phyloP scores from a whole-genome alignment of 2,797 vertebrate genomes.

The Allobates femoralis region DNA sequence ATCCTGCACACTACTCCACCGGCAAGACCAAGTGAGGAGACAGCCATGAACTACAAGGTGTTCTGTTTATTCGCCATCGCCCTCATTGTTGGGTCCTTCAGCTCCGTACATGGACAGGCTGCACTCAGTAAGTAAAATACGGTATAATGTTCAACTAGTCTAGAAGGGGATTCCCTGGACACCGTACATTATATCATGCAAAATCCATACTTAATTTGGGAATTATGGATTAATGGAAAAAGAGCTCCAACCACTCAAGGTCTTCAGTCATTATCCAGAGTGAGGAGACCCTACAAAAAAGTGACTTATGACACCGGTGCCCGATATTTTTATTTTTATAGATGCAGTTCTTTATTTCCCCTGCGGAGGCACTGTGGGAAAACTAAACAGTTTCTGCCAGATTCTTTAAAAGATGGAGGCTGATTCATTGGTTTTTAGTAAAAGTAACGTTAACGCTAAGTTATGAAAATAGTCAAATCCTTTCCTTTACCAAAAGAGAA shows the following conservation, averaged over 20 bases:
- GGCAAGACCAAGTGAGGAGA: slow-evolving; percentile 17
- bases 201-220: too few species aligned
- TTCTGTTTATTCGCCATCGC: slow-evolving; percentile 59
- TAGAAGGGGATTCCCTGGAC: too few species aligned
- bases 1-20: slow-evolving; percentile 18
- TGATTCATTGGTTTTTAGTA: not conserved
- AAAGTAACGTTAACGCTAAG: not conserved
- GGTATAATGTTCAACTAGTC: not conserved
- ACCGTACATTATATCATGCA: too few species aligned
- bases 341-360: not conserved
- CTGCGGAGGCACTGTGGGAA: not conserved
- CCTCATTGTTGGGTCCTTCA: slow-evolving; percentile 57
- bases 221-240: not conserved
- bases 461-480: not conserved
- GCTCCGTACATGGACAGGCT: slow-evolving; percentile 8
- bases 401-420: not conserved
- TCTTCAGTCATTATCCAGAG: not conserved
- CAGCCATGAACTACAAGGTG: slow-evolving; percentile 40
- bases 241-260: not conserved
- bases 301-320: not conserved
- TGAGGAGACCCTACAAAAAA: not conserved
- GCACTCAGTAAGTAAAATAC: slow-evolving; percentile 57
- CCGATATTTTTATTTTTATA: not conserved
- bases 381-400: not conserved
- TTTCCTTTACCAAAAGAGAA: not conserved